Evolutionary conservation across 1,140 invertebrate species (phyloP).

Genomic region (Lepidotrigona ventralis): DNA sequence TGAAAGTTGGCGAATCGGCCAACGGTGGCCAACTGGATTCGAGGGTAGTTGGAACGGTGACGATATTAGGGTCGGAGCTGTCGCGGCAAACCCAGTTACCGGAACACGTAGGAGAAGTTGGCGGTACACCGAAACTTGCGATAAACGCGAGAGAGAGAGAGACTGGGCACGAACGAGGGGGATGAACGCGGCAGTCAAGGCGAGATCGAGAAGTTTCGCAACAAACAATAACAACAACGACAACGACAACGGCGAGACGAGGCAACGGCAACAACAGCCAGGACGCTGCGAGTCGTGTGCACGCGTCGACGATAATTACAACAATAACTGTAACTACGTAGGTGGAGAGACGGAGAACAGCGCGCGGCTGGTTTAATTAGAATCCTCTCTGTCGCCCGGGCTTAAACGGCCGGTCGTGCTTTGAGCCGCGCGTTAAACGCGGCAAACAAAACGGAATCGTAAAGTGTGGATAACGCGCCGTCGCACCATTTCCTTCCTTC

Average conservation of each 20-base stretch:
- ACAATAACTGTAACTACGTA: conserved; percentile 68
- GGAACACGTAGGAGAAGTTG: conserved; percentile 58
- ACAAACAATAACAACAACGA: conserved; percentile 63
- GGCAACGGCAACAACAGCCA: conserved; percentile 31
- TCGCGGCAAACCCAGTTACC: conserved; percentile 53
- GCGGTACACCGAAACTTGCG: conserved; percentile 54
- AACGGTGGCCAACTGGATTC: conserved; percentile 1
- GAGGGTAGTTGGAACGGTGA: not conserved
- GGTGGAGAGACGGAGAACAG: conserved; percentile 28
- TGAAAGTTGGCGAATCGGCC: not conserved
- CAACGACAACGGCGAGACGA: conserved; percentile 41
- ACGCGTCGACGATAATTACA: conserved; percentile 72
- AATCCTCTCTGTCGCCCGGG: conserved; percentile 66
- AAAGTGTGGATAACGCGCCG: not conserved
- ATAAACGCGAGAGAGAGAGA: conserved; percentile 37
- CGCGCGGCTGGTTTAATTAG: conserved; percentile 66
- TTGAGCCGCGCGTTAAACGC: conserved; percentile 24
- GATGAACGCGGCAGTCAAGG: conserved; percentile 39
- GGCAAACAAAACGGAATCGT: not conserved
- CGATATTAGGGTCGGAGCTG: conserved; percentile 38
- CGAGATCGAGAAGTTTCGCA: conserved; percentile 55
- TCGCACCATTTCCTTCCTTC: too few relatives aligned
- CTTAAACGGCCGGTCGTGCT: conserved; percentile 54
- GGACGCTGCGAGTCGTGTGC: conserved; percentile 45
- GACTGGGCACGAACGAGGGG: not conserved